A percentile compares a stretch with the other conserved stretches of the same genome.
phyloP scores from a whole-genome alignment of 1,140 invertebrate species.

The Drosophila parvula region DNA sequence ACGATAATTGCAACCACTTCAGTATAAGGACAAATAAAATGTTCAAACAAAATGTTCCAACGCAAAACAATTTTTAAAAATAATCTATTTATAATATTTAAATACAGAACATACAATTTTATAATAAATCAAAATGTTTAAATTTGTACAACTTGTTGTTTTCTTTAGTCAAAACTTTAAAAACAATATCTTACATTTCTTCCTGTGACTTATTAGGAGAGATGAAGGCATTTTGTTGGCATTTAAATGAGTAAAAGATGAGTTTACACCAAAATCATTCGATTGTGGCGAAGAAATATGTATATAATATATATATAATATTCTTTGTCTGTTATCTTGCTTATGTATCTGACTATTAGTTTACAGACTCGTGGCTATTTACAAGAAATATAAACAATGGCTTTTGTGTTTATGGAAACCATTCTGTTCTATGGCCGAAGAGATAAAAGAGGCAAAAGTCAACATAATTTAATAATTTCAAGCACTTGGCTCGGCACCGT shows the following conservation, averaged over 20 bases:
- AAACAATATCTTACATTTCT: no score
- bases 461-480: not conserved
- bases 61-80: slow-evolving; percentile 23
- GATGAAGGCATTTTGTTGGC: not conserved
- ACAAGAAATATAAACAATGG: not conserved
- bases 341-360: not conserved
- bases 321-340: no score
- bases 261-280: no score
- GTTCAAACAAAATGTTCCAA: slow-evolving; percentile 24
- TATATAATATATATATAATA: no score
- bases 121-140: slow-evolving; percentile 6
- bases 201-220: not conserved
- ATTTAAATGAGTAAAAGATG: not conserved
- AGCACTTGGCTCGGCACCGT: not conserved
- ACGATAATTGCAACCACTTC: slow-evolving; percentile 32
- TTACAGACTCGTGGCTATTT: not conserved
- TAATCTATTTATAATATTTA: slow-evolving; percentile 28
- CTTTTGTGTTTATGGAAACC: not conserved
- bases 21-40: slow-evolving; percentile 38
- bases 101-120: slow-evolving; percentile 2
- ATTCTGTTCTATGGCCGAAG: not conserved
- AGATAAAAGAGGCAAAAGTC: not conserved
- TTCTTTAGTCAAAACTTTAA: not conserved
- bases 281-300: no score
- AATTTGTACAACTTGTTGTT: not conserved